Conservation (phyloP, 2,888 invertebrate species). For the Pandemis corylana region DNA sequence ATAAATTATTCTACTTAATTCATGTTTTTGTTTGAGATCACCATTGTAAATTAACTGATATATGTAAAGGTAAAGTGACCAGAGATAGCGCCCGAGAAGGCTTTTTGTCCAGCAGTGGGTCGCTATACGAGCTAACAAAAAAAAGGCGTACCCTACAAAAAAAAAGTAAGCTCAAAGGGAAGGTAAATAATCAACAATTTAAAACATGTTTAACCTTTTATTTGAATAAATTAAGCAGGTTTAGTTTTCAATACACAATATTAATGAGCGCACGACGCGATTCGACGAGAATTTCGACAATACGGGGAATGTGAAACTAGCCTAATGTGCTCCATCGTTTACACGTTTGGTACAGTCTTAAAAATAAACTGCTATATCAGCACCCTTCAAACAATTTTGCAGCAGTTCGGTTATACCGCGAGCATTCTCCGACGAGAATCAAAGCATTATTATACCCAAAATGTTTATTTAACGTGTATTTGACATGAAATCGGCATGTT, state of each 20-base stretch:
- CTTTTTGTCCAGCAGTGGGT: too few relatives aligned
- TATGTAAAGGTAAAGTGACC: too few relatives aligned
- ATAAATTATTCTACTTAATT: constrained; percentile 33
- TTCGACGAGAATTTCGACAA: constrained; percentile 53
- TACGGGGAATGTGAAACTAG: constrained; percentile 63
- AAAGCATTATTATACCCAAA: neutral
- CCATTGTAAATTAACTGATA: neutral
- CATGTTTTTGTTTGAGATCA: constrained; percentile 16
- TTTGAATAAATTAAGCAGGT: constrained; percentile 79
- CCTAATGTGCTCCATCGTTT: constrained; percentile 45
- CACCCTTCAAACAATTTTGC: neutral
- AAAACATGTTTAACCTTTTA: constrained; percentile 66
- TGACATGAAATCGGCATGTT: too few relatives aligned
- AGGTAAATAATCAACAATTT: constrained; percentile 37
- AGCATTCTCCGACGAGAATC: neutral
- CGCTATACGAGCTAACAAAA: too few relatives aligned
- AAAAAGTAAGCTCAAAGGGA: neutral
- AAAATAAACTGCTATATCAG: neutral
- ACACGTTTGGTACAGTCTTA: constrained; percentile 2
- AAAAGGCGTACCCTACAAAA: too few relatives aligned
- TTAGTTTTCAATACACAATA: constrained; percentile 59
- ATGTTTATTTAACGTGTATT: neutral
- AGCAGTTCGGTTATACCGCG: neutral
- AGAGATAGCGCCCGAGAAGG: too few relatives aligned
- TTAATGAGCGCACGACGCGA: constrained; percentile 48